Percentiles rank a stretch among this genome's conserved stretches.
Evolutionary conservation across 2,113 vertebrate genomes (phyloP).

Genomic region (Trichechus manatus): DNA sequence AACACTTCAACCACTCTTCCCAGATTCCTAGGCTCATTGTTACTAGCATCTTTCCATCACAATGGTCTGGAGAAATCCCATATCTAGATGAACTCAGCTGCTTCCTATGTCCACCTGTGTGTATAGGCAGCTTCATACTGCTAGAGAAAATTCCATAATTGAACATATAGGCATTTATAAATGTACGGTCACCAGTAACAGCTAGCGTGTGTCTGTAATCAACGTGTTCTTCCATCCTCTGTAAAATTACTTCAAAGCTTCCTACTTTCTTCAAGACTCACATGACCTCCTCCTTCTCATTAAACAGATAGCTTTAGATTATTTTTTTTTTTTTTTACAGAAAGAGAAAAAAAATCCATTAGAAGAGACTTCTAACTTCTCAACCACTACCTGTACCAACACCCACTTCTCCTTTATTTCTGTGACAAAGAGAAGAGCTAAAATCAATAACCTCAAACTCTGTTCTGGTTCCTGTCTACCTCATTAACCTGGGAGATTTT

Average conservation of each 20-base stretch:
- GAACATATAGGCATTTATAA: not conserved
- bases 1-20: not conserved
- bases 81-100: not conserved
- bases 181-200: not conserved
- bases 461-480: not conserved
- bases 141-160: not conserved
- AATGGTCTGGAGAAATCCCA: not conserved
- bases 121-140: rapidly evolving
- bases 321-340: not conserved
- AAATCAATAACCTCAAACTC: not conserved
- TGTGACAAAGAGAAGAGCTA: not conserved
- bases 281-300: not conserved
- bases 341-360: not conserved
- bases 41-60: not conserved
- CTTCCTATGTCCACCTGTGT: not conserved
- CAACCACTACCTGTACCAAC: not conserved
- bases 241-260: not conserved
- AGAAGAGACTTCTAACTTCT: not conserved
- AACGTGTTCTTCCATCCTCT: not conserved
- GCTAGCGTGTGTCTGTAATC: not conserved
- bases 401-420: not conserved
- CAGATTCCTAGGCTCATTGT: not conserved
- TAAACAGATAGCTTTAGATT: not conserved
- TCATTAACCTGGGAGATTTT: not conserved
- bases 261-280: not conserved